Evolutionary conservation across 2,113 vertebrate species (phyloP).

Genomic region (Corythoichthys haematopterus): DNA sequence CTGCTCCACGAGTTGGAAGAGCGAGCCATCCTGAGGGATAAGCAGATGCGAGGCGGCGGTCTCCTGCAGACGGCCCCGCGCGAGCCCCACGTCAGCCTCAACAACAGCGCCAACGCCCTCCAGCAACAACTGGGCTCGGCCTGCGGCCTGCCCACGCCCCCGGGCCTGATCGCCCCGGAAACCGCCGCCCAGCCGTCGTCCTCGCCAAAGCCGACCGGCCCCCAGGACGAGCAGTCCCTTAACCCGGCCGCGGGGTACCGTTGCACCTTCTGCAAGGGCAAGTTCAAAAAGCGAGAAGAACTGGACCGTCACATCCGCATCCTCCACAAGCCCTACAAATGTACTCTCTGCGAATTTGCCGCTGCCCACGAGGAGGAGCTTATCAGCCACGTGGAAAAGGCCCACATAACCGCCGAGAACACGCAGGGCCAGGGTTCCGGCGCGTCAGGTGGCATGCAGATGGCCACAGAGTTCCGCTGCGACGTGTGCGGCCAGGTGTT

Average conservation of each 20-base stretch:
- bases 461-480: conserved; percentile 89
- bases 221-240: conserved; percentile 81
- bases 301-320: conserved; percentile 96
- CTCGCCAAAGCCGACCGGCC: conserved; percentile 81
- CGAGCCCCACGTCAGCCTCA: conserved; percentile 65
- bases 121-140: conserved; percentile 81
- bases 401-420: conserved; percentile 94
- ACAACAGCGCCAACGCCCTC: conserved; percentile 71
- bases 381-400: conserved; percentile 96
- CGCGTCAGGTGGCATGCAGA: conserved; percentile 76
- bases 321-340: conserved; percentile 98
- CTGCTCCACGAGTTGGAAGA: conserved; percentile 95
- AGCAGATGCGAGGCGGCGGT: conserved; percentile 87
- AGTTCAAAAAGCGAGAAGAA: conserved; percentile 97
- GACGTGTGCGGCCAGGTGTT: conserved; percentile 96
- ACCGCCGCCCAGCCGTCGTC: conserved; percentile 78
- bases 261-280: conserved; percentile 98
- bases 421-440: conserved; percentile 83
- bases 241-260: conserved; percentile 84
- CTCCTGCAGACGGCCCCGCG: conserved; percentile 82
- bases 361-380: conserved; percentile 96
- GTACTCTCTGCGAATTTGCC: conserved; percentile 93
- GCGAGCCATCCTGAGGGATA: conserved; percentile 91
- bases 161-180: conserved; percentile 79
- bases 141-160: conserved; percentile 78